Base-by-base conservation (phyloP, 2,113 vertebrate species). In the Coptodon rendalli region DNA sequence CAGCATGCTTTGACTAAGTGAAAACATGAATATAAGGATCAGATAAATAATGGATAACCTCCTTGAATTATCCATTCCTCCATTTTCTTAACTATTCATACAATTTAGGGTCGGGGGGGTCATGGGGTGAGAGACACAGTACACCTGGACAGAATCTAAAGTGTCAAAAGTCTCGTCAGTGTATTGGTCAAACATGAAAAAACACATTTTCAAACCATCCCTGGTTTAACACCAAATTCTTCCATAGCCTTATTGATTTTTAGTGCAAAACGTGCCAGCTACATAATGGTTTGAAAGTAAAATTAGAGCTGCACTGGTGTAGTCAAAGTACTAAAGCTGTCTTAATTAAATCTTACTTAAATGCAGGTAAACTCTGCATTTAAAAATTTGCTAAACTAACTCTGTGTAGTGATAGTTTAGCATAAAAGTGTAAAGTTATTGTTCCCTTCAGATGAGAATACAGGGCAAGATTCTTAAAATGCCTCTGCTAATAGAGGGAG, bases 361-460 rank as follows among this genome's bases (percentile, higher is more conserved):
- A 0, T 78, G 45, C 45, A 52, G 45, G 31, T 31, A 14, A 31
- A 61, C 6, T 6, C 43, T 0, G 0, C 38, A 59, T 61, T 17
- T 43, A 24, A 17, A 57, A 0, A 50, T 0, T 48, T 45, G 40
- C 24, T 16, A 76, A 76, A 48, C 0, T 7, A 29, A 66, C 59
- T 54, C 7, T 13, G 5, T 54, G 66, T 10, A 8, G 40, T 78
- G 59, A 53, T 27, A 45, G 40, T 27, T 73, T 17, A 27, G 38
- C 68, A 45, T 73, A 27, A 45, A 73, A 10, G 40, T 43, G 66
- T 52, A 31, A 89, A 79, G 84, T 78, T 87, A 57, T 83, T 85
- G 89, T 80, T 73, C 38, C 22, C 43, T 84, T 84, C 17, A 71
- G 52, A 82, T 88, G 83, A 91, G 63, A 91, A 90, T 53, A 78